Evolutionary conservation across 1,140 invertebrate species (phyloP).

Genomic region (Drosophila nigrodunni): DNA sequence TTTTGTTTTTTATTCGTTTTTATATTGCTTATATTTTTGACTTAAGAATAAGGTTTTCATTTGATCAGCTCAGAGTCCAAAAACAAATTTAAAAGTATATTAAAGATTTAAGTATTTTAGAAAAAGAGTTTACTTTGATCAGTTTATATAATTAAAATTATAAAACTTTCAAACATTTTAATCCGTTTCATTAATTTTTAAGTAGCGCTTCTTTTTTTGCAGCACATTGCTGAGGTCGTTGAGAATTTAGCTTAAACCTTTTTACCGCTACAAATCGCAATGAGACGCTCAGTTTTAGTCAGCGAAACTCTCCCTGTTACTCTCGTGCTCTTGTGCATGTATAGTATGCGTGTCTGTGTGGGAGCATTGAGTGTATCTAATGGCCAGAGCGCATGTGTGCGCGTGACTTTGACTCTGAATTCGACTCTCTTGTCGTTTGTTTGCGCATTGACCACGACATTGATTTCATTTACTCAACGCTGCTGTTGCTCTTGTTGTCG

Average conservation of each 20-base stretch:
- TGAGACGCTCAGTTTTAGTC: slow-evolving; percentile 1
- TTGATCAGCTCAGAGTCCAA: too few species aligned
- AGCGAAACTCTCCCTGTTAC: neutral
- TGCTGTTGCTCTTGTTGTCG: neutral
- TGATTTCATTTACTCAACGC: slow-evolving; percentile 18
- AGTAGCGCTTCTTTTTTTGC: neutral
- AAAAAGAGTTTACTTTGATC: too few species aligned
- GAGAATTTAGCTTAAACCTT: neutral
- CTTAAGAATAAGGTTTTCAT: too few species aligned
- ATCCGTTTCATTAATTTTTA: neutral
- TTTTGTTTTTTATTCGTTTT: too few species aligned
- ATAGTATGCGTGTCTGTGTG: neutral
- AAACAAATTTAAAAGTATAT: too few species aligned
- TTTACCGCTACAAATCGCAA: slow-evolving; percentile 18
- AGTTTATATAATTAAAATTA: neutral
- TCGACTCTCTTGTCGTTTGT: slow-evolving; percentile 16
- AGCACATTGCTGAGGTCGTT: slow-evolving; percentile 19
- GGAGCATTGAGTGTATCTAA: slow-evolving; percentile 24
- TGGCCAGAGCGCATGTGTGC: neutral
- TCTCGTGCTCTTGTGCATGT: neutral
- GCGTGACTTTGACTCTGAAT: slow-evolving; percentile 23
- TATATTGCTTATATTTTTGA: too few species aligned
- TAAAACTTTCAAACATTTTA: neutral
- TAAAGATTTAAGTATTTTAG: too few species aligned
- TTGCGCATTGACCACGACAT: slow-evolving; percentile 36